Base-by-base conservation (phyloP, 37 sponge, comb jelly and placozoan genomes). In the Hexactinellida sp. region DNA sequence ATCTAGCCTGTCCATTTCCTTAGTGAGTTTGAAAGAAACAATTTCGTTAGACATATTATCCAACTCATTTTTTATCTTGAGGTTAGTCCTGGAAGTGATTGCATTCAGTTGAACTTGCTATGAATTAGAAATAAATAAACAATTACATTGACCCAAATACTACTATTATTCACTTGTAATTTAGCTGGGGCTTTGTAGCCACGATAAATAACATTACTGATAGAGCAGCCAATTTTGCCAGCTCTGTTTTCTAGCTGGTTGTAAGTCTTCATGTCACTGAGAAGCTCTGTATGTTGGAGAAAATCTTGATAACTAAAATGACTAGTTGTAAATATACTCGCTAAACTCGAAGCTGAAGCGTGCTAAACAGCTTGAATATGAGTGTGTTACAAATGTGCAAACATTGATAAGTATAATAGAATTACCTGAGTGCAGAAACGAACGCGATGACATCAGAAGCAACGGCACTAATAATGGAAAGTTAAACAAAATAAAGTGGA, bases 381-480 rank as follows among this genome's bases (percentile, higher is more conserved):
- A 13, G 47, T 13, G 13, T 5, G 13, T 41, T 16, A 41, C 5
- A 41, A 13, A 13, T 41, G 47, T 16, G 13, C 10, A 13, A 41
- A 41, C 5, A 16, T 41, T 13, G 13, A 41, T 41, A 16, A 41
- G 13, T 16, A 16, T 13, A 41, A 13, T 41, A 41, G 5, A 5
- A 13, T 84, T 87, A 91, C 89, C 84, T 93, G 47, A 92, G 83
- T 37, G 85, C 82, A 0, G 94, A 89, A 16, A 90, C 94, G 85
- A 93, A 93, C n/a, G 91, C 84, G 5, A 93, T 87, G 32, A 93
- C 84, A 38, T 93, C 94, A n/a, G 94, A 91, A 39, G 55, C 54
- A 0, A 91, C 91, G 35, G 91, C 94, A 84, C 86, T 89, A 38
- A 39, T 19, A 28, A 0, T 13, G 32, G 37, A 36, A 32, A 82